phyloP scores from a whole-genome alignment of 2,797 vertebrate species.

The Aulostomus chinensis region DNA sequence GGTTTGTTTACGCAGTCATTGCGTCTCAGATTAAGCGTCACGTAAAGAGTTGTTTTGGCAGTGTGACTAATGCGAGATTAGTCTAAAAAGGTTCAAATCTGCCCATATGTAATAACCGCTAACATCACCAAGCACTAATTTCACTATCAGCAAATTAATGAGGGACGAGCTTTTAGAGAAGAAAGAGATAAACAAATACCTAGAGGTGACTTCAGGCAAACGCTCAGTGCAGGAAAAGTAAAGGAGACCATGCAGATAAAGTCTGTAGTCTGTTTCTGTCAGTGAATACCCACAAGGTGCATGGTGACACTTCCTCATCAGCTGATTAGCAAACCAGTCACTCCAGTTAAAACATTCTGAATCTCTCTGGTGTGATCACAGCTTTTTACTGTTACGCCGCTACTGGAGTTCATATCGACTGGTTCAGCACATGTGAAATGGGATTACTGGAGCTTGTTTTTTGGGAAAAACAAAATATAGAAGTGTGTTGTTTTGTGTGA shows the following conservation, averaged over 20 bases:
- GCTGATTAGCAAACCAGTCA: too few species aligned
- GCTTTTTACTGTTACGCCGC: too few species aligned
- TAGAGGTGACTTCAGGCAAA: slow-evolving; percentile 24
- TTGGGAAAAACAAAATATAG: too few species aligned
- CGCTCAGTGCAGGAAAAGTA: slow-evolving; percentile 31
- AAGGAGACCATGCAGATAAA: slow-evolving; percentile 36
- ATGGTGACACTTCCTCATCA: too few species aligned
- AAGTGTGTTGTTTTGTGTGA: too few species aligned
- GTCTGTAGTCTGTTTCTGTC: slow-evolving; percentile 30
- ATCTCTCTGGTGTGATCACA: too few species aligned
- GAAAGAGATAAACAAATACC: slow-evolving; percentile 40
- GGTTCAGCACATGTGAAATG: too few species aligned
- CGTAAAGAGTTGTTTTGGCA: slow-evolving; percentile 52
- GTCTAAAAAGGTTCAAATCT: slow-evolving; percentile 52
- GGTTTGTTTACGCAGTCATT: slow-evolving; percentile 22
- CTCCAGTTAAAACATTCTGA: too few species aligned
- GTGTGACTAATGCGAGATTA: slow-evolving; percentile 52
- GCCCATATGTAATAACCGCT: slow-evolving; percentile 29
- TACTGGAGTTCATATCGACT: too few species aligned
- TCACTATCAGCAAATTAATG: slow-evolving; percentile 20
- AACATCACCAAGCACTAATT: slow-evolving; percentile 12
- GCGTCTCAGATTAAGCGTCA: slow-evolving; percentile 31
- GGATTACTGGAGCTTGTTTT: too few species aligned
- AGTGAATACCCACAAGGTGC: too few species aligned
- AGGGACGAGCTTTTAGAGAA: slow-evolving; percentile 30